A percentile compares a stretch with the other conserved stretches of the same genome.
phyloP scores from a whole-genome alignment of 2,888 invertebrate species.

The Hedychridium roseum region DNA sequence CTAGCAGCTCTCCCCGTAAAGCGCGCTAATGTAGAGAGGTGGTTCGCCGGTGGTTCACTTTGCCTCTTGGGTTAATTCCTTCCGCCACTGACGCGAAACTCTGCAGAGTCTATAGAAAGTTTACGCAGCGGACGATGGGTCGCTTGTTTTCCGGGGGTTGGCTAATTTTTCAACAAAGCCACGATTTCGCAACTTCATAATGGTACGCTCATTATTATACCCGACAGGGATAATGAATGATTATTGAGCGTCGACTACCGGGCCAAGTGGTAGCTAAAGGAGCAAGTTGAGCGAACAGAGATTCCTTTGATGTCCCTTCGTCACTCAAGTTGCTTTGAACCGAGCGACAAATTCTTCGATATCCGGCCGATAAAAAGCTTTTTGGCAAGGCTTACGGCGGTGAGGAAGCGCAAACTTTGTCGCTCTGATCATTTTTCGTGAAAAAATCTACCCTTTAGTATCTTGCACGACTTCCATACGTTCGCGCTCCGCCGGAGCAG shows the following conservation, averaged over 20 bases:
- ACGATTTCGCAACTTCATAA: conserved; percentile 55
- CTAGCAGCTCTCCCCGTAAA: conserved; percentile 39
- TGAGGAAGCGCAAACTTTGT: no score
- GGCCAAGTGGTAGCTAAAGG: conserved; percentile 2
- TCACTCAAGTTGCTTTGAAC: conserved; percentile 51
- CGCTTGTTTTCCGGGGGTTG: no score
- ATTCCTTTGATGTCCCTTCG: conserved; percentile 60
- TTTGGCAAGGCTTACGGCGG: conserved; percentile 33
- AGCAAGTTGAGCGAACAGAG: conserved; percentile 18
- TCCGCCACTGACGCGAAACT: not conserved
- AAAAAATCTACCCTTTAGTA: no score
- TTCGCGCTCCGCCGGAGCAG: no score
- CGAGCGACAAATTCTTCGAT: conserved; percentile 63
- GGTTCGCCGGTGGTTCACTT: no score
- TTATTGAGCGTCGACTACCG: conserved; percentile 40
- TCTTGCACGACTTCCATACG: no score
- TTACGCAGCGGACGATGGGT: conserved; percentile 21
- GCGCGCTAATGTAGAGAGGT: conserved; percentile 52
- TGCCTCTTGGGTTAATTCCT: no score
- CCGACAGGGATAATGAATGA: conserved; percentile 60
- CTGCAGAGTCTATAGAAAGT: conserved; percentile 28
- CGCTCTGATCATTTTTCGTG: no score
- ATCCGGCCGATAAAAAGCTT: conserved; percentile 61
- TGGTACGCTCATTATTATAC: conserved; percentile 54
- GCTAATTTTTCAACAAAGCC: conserved; percentile 63